Evolutionary conservation across 1,140 invertebrate species (phyloP).

Genomic region (Zaprionus lachaisei): DNA sequence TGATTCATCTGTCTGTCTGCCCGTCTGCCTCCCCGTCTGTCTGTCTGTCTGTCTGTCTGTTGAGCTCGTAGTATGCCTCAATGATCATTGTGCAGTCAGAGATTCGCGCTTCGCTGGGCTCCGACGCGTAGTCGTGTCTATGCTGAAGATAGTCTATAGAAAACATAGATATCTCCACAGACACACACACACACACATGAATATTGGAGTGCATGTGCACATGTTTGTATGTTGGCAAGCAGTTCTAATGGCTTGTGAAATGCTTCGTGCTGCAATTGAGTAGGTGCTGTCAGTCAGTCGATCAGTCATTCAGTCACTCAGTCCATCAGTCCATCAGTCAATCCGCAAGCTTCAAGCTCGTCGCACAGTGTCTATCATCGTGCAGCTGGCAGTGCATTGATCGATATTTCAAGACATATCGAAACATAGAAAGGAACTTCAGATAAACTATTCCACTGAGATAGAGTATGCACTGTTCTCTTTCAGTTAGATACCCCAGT

Average conservation of each 20-base stretch:
- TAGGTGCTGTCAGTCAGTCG: constrained; percentile 48
- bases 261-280: constrained; percentile 51
- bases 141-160: constrained; percentile 1
- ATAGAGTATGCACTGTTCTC: background rate
- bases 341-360: background rate
- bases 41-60: constrained; percentile 9
- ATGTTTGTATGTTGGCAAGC: constrained; percentile 26
- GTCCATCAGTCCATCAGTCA: constrained; percentile 4
- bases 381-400: constrained; percentile 23
- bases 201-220: background rate
- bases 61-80: constrained; percentile 47
- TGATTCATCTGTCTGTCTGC: background rate
- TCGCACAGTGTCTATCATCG: background rate
- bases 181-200: background rate
- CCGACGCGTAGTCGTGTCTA: constrained; percentile 20
- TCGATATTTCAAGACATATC: constrained; percentile 5
- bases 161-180: constrained; percentile 1
- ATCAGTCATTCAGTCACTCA: constrained; percentile 25
- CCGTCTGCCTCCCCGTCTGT: constrained; percentile 21
- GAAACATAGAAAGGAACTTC: constrained; percentile 10
- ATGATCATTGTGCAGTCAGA: constrained; percentile 69
- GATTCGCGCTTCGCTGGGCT: constrained; percentile 60
- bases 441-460: background rate
- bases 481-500: background rate
- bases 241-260: constrained; percentile 57